A percentile compares a stretch with the other conserved stretches of the same genome.
Conservation (phyloP, 2,888 invertebrate genomes). For the Chydorus sphaericus region DNA sequence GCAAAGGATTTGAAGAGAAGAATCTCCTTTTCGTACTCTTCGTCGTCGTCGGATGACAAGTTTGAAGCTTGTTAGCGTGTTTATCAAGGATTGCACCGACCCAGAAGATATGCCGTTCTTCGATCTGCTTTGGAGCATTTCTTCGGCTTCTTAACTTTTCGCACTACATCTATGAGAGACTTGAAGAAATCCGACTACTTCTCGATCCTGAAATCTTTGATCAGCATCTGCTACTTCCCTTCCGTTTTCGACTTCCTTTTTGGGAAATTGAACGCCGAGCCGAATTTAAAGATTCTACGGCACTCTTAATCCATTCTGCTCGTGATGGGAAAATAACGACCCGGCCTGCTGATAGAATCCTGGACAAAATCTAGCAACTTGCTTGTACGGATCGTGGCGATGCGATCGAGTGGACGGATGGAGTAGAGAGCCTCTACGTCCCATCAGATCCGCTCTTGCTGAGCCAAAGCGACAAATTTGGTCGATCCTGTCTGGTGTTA, state of each 20-base stretch:
- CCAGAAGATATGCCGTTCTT: neutral
- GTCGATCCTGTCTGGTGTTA: neutral
- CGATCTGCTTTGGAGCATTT: neutral
- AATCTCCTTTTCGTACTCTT: conserved; percentile 16
- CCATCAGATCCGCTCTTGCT: neutral
- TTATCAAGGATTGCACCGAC: neutral
- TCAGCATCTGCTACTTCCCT: neutral
- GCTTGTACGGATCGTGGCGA: neutral
- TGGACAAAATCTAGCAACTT: neutral
- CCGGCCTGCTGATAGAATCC: no score
- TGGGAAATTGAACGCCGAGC: neutral
- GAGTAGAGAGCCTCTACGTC: neutral
- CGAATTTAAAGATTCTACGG: neutral
- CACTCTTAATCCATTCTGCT: neutral
- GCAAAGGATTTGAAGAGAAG: conserved; percentile 13
- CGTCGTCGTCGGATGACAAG: conserved; percentile 11
- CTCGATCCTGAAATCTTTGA: neutral
- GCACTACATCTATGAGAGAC: neutral
- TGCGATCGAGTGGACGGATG: neutral
- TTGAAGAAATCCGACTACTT: neutral
- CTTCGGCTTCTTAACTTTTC: neutral
- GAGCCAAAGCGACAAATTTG: neutral
- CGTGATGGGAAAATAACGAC: neutral
- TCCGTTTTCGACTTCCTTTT: neutral
- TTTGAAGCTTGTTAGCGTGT: neutral